phyloP scores from a whole-genome alignment of 2,113 vertebrate species.

The Rhea pennata region DNA sequence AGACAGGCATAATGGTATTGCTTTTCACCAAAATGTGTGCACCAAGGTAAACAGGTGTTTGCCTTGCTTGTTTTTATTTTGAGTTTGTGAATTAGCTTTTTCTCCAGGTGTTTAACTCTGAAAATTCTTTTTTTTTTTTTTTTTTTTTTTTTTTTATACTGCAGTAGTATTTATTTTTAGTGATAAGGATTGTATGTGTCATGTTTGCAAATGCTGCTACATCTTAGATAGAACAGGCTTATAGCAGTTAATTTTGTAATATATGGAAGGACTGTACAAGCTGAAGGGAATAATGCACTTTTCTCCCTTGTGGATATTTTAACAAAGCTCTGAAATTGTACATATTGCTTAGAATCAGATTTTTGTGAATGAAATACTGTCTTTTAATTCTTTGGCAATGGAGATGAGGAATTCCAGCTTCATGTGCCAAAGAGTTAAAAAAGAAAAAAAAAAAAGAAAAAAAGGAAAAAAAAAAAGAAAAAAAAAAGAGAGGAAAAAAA shows the following conservation, averaged over 20 bases:
- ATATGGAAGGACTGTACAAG: conserved; percentile 77
- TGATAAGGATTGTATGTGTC: conserved; percentile 78
- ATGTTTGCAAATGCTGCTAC: conserved; percentile 79
- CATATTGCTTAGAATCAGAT: conserved; percentile 62
- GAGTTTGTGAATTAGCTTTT: conserved; percentile 74
- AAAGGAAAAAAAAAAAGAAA: too few species aligned
- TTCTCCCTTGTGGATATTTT: conserved; percentile 68
- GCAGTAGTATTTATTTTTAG: conserved; percentile 87
- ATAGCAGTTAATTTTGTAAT: conserved; percentile 74
- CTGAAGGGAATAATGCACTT: conserved; percentile 78
- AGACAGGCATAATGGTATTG: conserved; percentile 84
- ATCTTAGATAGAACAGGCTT: conserved; percentile 70
- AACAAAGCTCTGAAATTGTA: conserved; percentile 75
- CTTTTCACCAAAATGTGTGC: conserved; percentile 82
- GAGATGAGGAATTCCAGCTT: conserved; percentile 48
- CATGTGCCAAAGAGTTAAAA: conserved; percentile 59
- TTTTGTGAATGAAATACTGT: conserved; percentile 59
- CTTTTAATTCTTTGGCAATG: conserved; percentile 67
- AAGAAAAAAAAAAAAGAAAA: background rate
- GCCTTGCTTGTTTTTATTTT: conserved; percentile 73
- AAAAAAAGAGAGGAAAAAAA: background rate
- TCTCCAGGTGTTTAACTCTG: conserved; percentile 73
- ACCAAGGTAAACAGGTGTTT: conserved; percentile 79
- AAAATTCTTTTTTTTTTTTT: background rate
- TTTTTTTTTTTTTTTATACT: conserved; percentile 33